phyloP scores from a whole-genome alignment of 2,888 invertebrate species.

The Drosophila mercatorum region DNA sequence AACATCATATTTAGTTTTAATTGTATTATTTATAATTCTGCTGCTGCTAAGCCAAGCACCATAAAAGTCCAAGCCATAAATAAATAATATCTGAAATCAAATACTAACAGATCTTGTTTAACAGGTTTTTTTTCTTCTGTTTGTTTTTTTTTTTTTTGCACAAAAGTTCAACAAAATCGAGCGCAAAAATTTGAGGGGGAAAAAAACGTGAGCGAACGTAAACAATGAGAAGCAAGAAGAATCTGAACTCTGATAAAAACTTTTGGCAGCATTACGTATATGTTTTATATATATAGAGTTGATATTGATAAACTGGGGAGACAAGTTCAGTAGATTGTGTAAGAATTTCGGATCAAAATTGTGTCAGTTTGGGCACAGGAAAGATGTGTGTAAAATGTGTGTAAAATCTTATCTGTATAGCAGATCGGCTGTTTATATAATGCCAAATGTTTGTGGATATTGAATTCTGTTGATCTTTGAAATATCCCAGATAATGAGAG shows the following conservation, averaged over 20 bases:
- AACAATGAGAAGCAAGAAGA: constrained; percentile 44
- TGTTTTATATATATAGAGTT: constrained; percentile 6
- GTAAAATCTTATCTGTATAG: not conserved
- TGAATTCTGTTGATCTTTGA: not conserved
- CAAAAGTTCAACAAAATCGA: constrained; percentile 69
- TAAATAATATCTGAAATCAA: constrained; percentile 47
- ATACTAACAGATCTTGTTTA: constrained; percentile 52
- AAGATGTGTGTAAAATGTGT: not conserved
- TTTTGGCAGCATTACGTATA: constrained; percentile 11
- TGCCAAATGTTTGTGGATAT: not conserved
- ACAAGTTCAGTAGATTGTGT: not conserved
- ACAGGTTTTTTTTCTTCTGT: constrained; percentile 58
- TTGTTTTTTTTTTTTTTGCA: constrained; percentile 29
- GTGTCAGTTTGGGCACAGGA: not conserved
- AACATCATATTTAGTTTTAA: constrained; percentile 23
- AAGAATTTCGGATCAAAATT: not conserved
- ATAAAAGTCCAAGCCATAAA: constrained; percentile 37
- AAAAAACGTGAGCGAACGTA: constrained; percentile 54
- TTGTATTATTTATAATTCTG: constrained; percentile 35
- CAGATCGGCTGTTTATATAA: not conserved
- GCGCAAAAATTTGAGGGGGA: constrained; percentile 28
- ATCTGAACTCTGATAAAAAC: constrained; percentile 24
- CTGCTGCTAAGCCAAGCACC: constrained; percentile 20
- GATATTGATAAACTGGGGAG: not conserved
- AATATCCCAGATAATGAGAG: not conserved